Conservation (phyloP, 2,797 vertebrate genomes). For the Zenarchopterus dispar region DNA sequence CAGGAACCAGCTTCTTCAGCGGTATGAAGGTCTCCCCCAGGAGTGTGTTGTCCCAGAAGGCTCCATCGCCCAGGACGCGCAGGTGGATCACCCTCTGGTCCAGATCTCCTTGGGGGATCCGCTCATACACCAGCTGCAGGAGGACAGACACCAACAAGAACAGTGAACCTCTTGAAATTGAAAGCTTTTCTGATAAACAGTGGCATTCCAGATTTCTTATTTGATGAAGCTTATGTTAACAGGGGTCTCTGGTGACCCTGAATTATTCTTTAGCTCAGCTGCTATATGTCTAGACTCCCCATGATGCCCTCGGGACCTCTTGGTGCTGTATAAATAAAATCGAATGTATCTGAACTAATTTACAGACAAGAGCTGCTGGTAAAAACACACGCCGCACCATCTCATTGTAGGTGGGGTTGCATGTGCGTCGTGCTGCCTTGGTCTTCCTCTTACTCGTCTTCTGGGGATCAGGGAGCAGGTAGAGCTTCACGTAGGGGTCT, state of each 20-base stretch:
- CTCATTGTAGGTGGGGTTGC: conserved; percentile 98
- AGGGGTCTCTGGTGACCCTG: too few species aligned
- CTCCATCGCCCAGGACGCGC: conserved; percentile 91
- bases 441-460: conserved; percentile 98
- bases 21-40: conserved; percentile 92
- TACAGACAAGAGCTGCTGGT: background rate
- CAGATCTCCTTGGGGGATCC: conserved; percentile 91
- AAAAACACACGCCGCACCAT: conserved; percentile 81
- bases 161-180: too few species aligned
- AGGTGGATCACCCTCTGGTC: conserved; percentile 93
- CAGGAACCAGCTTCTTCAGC: conserved; percentile 87
- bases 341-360: too few species aligned
- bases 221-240: too few species aligned
- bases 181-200: too few species aligned
- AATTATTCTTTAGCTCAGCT: too few species aligned
- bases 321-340: too few species aligned
- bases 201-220: too few species aligned
- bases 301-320: too few species aligned
- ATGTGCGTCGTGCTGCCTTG: conserved; percentile 94
- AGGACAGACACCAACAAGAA: background rate
- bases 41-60: conserved; percentile 95
- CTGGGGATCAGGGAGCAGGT: conserved; percentile 94
- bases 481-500: conserved; percentile 96
- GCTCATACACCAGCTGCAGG: conserved; percentile 92
- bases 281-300: too few species aligned